A percentile compares a stretch with the other conserved stretches of the same genome.
Evolutionary conservation across 1,140 invertebrate genomes (phyloP).

Genomic region (Myzus persicae): DNA sequence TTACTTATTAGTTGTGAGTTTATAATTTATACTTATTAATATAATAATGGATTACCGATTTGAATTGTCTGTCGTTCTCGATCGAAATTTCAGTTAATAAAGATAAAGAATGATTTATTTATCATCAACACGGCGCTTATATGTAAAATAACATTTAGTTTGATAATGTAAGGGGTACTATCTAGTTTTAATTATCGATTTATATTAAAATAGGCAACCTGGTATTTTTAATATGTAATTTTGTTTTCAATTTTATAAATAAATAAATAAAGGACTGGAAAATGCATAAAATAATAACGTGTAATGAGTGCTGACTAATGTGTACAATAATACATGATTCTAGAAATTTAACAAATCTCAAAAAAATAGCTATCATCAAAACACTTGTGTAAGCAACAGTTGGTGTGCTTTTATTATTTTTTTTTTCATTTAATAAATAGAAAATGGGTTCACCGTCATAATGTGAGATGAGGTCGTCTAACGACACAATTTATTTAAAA

Average conservation of each 20-base stretch:
- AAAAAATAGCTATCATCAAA: neutral
- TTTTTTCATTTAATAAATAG: constrained; percentile 2
- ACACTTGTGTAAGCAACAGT: constrained; percentile 42
- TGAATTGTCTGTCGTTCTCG: neutral
- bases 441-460: neutral
- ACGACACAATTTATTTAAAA: neutral
- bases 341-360: constrained; percentile 23
- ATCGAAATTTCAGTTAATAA: neutral
- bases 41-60: too few species aligned
- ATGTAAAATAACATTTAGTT: neutral
- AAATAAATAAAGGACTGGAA: neutral
- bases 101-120: neutral
- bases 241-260: neutral
- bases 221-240: neutral
- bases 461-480: neutral
- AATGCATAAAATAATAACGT: neutral
- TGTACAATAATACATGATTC: neutral
- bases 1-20: too few species aligned
- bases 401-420: constrained; percentile 9
- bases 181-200: neutral
- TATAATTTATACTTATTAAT: too few species aligned
- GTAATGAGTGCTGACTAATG: neutral
- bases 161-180: neutral
- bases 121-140: neutral
- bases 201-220: neutral